A percentile compares a stretch with the other conserved stretches of the same genome.
Evolutionary conservation across 1,140 invertebrate genomes (phyloP).

Genomic region (Arctopsyche grandis): DNA sequence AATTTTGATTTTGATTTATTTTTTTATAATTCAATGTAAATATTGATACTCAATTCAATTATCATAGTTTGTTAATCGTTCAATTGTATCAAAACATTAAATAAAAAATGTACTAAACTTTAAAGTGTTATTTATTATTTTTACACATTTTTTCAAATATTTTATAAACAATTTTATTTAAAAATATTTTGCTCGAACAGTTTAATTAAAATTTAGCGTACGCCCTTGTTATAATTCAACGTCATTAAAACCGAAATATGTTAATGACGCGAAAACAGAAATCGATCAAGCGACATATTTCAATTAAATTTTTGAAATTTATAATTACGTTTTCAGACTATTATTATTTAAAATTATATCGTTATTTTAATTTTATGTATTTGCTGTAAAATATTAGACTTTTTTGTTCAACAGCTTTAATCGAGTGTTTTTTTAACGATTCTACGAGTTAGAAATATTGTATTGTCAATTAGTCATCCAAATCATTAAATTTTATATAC

Average conservation of each 20-base stretch:
- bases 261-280: neutral
- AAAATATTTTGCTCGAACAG: too few relatives aligned
- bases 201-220: neutral
- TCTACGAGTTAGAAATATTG: too few relatives aligned
- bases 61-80: slow-evolving; percentile 24
- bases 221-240: neutral
- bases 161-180: too few relatives aligned
- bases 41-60: slow-evolving; percentile 24
- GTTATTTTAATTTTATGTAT: too few relatives aligned
- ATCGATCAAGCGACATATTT: neutral
- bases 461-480: too few relatives aligned
- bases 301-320: neutral
- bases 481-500: too few relatives aligned
- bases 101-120: neutral
- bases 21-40: slow-evolving; percentile 13
- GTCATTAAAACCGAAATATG: neutral
- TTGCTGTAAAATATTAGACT: too few relatives aligned
- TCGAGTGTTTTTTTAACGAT: too few relatives aligned
- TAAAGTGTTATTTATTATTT: slow-evolving; percentile 17
- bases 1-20: neutral
- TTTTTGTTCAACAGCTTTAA: too few relatives aligned
- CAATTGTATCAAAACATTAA: slow-evolving; percentile 25
- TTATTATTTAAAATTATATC: neutral
- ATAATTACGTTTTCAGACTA: neutral
- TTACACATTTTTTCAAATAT: too few relatives aligned